Conservation (phyloP, 1,140 invertebrate species). For the Rhopalosiphum maidis region DNA sequence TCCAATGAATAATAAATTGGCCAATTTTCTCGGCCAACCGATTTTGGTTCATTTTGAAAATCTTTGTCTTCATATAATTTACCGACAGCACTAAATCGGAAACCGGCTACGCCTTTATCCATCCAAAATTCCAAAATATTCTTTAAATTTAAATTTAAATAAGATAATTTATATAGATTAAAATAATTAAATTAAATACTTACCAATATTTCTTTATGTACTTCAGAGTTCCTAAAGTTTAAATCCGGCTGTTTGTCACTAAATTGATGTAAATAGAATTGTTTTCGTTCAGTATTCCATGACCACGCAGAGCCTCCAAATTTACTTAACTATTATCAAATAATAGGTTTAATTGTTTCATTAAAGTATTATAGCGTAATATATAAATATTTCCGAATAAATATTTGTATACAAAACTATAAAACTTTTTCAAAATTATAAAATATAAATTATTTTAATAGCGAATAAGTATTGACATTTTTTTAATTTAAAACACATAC, state of each 20-base stretch:
- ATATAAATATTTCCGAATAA: background rate
- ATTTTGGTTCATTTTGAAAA: conserved; percentile 62
- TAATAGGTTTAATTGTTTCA: background rate
- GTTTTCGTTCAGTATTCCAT: conserved; percentile 70
- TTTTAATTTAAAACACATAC: background rate
- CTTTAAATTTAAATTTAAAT: conserved; percentile 57
- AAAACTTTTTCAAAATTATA: background rate
- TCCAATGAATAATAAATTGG: conserved; percentile 61
- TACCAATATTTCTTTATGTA: conserved; percentile 49
- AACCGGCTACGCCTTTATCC: conserved; percentile 73
- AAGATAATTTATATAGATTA: background rate
- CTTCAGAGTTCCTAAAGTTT: conserved; percentile 65
- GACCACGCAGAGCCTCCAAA: conserved; percentile 77
- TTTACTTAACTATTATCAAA: conserved; percentile 66
- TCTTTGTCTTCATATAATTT: conserved; percentile 64
- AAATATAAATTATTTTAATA: background rate
- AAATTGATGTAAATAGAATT: conserved; percentile 80
- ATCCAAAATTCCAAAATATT: conserved; percentile 71
- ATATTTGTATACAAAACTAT: background rate
- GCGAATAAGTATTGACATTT: background rate
- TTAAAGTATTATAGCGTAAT: background rate
- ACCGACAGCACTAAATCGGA: conserved; percentile 70
- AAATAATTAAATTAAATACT: background rate
- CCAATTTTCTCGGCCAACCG: background rate
- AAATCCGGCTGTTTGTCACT: conserved; percentile 75